Evolutionary conservation across 2,113 vertebrate genomes (phyloP).

Genomic region (Todiramphus saurophagus): DNA sequence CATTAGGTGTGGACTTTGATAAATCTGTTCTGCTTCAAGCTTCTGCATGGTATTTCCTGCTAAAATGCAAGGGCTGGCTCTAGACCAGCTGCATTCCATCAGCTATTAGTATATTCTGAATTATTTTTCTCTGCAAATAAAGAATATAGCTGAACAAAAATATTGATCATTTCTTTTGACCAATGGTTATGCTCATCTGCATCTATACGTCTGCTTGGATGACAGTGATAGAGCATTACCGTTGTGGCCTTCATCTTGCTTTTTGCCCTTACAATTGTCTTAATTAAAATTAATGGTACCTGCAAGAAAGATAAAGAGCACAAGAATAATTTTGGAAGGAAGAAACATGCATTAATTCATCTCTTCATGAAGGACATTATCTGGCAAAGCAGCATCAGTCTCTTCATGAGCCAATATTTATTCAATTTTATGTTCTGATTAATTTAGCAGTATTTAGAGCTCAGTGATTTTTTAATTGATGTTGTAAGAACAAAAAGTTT

Average conservation of each 20-base stretch:
- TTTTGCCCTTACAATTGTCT: background rate
- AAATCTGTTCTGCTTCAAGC: constrained; percentile 21
- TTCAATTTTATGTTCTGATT: constrained; percentile 11
- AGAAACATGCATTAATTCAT: background rate
- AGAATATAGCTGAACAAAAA: background rate
- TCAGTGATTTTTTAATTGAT: background rate
- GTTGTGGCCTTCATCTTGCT: background rate
- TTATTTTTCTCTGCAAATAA: background rate
- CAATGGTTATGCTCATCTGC: background rate
- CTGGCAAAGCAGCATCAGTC: background rate
- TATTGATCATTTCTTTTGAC: background rate
- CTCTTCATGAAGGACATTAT: background rate
- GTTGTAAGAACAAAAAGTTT: background rate
- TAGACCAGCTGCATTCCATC: background rate
- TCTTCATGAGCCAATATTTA: constrained; percentile 23
- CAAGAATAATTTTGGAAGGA: background rate
- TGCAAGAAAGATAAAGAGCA: background rate
- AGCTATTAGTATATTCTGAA: background rate
- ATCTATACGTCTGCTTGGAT: background rate
- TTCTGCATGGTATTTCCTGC: background rate
- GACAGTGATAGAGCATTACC: background rate
- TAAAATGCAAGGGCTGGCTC: background rate
- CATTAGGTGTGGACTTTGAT: constrained; percentile 1
- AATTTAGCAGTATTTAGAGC: background rate
- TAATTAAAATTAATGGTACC: constrained; percentile 48